Evolutionary conservation across 2,797 vertebrate genomes (phyloP).

Genomic region (Pseudochaenichthys georgianus): DNA sequence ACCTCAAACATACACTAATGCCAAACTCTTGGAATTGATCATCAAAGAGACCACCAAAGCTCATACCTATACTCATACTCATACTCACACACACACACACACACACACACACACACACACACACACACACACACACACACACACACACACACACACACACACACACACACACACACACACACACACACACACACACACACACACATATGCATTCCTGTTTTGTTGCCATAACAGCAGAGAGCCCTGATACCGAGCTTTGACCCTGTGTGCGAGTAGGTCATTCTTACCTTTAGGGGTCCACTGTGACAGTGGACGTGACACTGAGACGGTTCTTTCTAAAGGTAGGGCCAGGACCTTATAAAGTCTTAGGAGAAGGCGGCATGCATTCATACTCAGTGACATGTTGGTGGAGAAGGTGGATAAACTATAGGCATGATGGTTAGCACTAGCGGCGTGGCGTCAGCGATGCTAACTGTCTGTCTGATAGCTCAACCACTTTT

Average conservation of each 20-base stretch:
- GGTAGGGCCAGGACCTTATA: constrained; percentile 34
- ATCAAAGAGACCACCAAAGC: constrained; percentile 76
- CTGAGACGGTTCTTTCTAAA: constrained; percentile 46
- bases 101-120: constrained; percentile 2
- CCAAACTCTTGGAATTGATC: constrained; percentile 72
- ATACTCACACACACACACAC: neutral
- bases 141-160: constrained; percentile 4
- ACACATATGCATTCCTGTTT: constrained; percentile 62
- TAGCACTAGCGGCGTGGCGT: neutral
- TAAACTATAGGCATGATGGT: neutral
- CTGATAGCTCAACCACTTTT: neutral
- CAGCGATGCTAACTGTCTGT: neutral
- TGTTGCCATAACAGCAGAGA: constrained; percentile 73
- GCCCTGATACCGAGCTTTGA: constrained; percentile 66
- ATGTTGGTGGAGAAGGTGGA: neutral
- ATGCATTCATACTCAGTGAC: constrained; percentile 12
- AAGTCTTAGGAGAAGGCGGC: constrained; percentile 18
- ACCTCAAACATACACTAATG: constrained; percentile 73
- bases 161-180: constrained; percentile 1
- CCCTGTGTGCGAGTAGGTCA: constrained; percentile 64
- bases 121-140: neutral
- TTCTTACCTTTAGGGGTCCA: constrained; percentile 67
- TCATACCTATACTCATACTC: neutral
- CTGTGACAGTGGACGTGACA: constrained; percentile 51
- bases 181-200: constrained; percentile 17